Evolutionary conservation across 2,797 vertebrate species (phyloP).

Genomic region (Oreochromis grahami): DNA sequence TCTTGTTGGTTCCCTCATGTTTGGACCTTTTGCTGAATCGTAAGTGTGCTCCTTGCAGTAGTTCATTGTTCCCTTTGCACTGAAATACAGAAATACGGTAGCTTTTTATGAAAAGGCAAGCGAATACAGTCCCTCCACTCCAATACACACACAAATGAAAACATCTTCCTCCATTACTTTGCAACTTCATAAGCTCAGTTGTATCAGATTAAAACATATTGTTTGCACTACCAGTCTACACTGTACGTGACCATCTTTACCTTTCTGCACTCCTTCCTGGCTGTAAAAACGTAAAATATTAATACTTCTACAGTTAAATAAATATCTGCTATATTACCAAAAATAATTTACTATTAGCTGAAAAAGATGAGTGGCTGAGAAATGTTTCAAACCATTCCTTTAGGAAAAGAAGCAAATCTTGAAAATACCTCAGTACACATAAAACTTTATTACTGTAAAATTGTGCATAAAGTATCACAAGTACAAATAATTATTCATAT

Average conservation of each 20-base stretch:
- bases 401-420: neutral
- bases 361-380: neutral
- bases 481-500: neutral
- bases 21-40: slow-evolving; percentile 76
- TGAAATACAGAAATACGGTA: accelerated
- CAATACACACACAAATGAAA: neutral
- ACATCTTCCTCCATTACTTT: neutral
- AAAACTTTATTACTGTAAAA: neutral
- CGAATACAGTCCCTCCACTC: neutral
- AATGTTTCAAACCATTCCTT: neutral
- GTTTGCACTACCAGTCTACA: neutral
- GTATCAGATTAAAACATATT: neutral
- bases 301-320: neutral
- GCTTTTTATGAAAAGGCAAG: neutral
- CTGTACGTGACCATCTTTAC: neutral
- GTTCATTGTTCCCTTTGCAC: neutral
- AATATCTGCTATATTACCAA: neutral
- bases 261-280: neutral
- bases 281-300: accelerated
- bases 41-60: slow-evolving; percentile 12
- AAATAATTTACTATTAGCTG: neutral
- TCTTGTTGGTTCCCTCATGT: slow-evolving; percentile 67
- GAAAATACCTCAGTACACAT: neutral
- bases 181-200: neutral
- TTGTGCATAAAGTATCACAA: neutral